Evolutionary conservation across 2,888 invertebrate genomes (phyloP).

Genomic region (Thymelicus lineola): DNA sequence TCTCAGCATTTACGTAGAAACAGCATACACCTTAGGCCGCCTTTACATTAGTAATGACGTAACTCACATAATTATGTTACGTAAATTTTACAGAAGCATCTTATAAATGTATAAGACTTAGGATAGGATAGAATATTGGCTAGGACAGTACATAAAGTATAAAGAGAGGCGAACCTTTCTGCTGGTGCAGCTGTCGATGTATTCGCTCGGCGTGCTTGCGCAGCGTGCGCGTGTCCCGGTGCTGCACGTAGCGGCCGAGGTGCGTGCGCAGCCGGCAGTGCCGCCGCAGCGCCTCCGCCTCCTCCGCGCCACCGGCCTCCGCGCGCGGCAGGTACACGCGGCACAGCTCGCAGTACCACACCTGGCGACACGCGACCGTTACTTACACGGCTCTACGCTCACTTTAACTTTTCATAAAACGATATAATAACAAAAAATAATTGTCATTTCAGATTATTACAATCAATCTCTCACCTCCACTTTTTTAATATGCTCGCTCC

Average conservation of each 20-base stretch:
- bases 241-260: constrained; percentile 90
- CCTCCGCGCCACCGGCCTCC: constrained; percentile 75
- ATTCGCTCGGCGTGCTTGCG: constrained; percentile 89
- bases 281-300: constrained; percentile 86
- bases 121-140: too few relatives aligned
- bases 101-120: too few relatives aligned
- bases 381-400: too few relatives aligned
- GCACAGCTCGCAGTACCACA: constrained; percentile 92
- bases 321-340: constrained; percentile 89
- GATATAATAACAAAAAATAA: too few relatives aligned
- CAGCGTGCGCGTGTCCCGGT: constrained; percentile 91
- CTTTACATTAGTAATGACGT: too few relatives aligned
- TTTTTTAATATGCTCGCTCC: constrained; percentile 91
- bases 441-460: too few relatives aligned
- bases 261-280: constrained; percentile 92
- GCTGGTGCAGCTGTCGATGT: constrained; percentile 84
- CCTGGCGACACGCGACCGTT: constrained; percentile 51
- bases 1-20: too few relatives aligned
- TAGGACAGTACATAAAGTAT: not conserved
- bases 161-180: constrained; percentile 56
- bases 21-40: too few relatives aligned
- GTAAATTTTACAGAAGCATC: too few relatives aligned
- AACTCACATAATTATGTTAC: too few relatives aligned
- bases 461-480: constrained; percentile 84
- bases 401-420: too few relatives aligned